Evolutionary conservation across 1,140 invertebrate species (phyloP).

Genomic region (Psilanteris sp.): DNA sequence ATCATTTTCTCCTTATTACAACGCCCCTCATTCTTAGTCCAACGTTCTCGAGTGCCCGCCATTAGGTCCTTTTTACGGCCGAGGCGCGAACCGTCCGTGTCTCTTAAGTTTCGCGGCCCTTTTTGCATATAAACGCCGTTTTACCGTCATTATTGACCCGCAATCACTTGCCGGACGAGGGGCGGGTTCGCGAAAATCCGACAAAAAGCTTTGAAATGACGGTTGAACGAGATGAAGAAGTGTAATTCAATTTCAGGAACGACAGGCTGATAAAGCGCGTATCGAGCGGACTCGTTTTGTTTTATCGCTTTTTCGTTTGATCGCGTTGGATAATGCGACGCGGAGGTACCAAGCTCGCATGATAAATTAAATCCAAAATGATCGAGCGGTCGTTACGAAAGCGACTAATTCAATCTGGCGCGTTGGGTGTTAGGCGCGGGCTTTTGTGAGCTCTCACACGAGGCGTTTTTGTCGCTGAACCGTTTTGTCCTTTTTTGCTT

Average conservation of each 20-base stretch:
- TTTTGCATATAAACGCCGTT: conserved; percentile 15
- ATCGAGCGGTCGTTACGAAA: too few species aligned
- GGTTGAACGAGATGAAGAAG: neutral
- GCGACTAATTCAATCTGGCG: too few species aligned
- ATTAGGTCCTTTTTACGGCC: conserved; percentile 55
- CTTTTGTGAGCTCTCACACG: too few species aligned
- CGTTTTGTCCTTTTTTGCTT: too few species aligned
- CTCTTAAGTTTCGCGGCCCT: conserved; percentile 7
- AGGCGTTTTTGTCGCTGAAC: too few species aligned
- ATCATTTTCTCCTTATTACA: conserved; percentile 62
- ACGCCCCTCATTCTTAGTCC: conserved; percentile 45
- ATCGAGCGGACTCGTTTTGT: too few species aligned
- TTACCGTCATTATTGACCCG: conserved; percentile 4
- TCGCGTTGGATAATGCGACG: too few species aligned
- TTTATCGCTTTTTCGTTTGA: too few species aligned
- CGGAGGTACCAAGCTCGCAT: too few species aligned
- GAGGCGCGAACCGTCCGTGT: too few species aligned
- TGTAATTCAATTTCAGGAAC: neutral
- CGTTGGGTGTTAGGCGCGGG: too few species aligned
- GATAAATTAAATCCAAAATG: too few species aligned
- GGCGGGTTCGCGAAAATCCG: conserved; percentile 7
- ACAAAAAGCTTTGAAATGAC: conserved; percentile 1
- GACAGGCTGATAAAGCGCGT: neutral
- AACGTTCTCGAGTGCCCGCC: conserved; percentile 46
- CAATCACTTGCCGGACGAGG: conserved; percentile 13